phyloP scores from a whole-genome alignment of 2,888 invertebrate species.

The Hypercompe scribonia region DNA sequence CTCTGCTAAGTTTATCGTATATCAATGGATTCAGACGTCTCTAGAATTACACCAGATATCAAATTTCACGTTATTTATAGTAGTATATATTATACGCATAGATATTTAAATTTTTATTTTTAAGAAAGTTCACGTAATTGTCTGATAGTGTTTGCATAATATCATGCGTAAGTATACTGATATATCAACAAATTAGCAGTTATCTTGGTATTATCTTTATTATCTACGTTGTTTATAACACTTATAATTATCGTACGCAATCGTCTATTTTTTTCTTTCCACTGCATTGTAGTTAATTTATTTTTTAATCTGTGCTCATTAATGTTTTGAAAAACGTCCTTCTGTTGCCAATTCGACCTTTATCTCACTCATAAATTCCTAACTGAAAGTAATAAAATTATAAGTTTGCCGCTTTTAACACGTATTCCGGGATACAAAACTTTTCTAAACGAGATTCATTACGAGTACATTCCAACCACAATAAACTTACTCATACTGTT shows the following conservation, averaged over 20 bases:
- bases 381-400: no score
- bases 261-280: neutral
- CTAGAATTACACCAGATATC: conserved; percentile 41
- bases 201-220: neutral
- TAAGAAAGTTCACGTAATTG: neutral
- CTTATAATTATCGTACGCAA: neutral
- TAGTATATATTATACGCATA: neutral
- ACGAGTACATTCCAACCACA: no score
- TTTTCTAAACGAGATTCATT: no score
- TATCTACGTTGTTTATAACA: neutral
- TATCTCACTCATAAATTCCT: no score
- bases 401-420: no score
- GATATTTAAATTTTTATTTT: neutral
- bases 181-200: neutral
- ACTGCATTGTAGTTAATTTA: neutral
- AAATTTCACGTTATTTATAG: conserved; percentile 19
- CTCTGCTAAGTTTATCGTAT: conserved; percentile 56
- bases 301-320: neutral
- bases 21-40: conserved; percentile 45
- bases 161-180: neutral
- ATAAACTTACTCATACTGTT: no score
- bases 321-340: no score
- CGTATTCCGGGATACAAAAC: no score
- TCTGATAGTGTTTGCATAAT: neutral
- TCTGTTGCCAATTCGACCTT: neutral